Conservation (phyloP, 2,888 invertebrate species). For the Agrenia bidenticulata region DNA sequence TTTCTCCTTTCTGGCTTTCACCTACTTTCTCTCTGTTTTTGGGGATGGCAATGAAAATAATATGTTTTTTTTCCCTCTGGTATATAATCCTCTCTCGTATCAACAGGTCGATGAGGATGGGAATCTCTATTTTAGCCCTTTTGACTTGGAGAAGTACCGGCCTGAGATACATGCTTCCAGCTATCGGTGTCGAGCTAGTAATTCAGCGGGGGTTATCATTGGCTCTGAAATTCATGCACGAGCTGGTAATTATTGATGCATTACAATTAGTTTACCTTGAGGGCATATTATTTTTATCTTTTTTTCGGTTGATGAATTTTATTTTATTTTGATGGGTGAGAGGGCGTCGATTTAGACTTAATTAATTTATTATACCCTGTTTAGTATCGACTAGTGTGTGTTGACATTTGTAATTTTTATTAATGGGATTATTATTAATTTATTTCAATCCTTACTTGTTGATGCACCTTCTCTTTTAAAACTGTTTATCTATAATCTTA, state of each 20-base stretch:
- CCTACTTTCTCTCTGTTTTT: not conserved
- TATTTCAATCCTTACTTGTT: too few relatives aligned
- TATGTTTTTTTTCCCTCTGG: constrained; percentile 16
- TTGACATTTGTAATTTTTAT: too few relatives aligned
- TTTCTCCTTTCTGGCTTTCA: constrained; percentile 4
- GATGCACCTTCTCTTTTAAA: too few relatives aligned
- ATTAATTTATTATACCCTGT: too few relatives aligned
- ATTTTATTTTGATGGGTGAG: not conserved
- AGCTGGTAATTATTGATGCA: constrained; percentile 76
- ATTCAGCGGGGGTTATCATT: constrained; percentile 73
- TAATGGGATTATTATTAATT: too few relatives aligned
- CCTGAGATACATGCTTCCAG: constrained; percentile 81
- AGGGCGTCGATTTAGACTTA: too few relatives aligned
- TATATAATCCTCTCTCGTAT: constrained; percentile 59
- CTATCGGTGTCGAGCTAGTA: constrained; percentile 72
- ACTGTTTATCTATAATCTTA: too few relatives aligned
- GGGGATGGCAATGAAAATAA: not conserved
- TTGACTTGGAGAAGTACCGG: constrained; percentile 73
- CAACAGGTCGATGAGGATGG: constrained; percentile 77
- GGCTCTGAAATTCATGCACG: constrained; percentile 84
- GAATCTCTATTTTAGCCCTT: constrained; percentile 81
- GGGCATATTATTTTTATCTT: not conserved
- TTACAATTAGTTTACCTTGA: too few relatives aligned
- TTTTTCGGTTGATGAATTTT: not conserved
- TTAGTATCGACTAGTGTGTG: too few relatives aligned